Conservation (phyloP, 2,113 vertebrate genomes). For the Dipodomys merriami region DNA sequence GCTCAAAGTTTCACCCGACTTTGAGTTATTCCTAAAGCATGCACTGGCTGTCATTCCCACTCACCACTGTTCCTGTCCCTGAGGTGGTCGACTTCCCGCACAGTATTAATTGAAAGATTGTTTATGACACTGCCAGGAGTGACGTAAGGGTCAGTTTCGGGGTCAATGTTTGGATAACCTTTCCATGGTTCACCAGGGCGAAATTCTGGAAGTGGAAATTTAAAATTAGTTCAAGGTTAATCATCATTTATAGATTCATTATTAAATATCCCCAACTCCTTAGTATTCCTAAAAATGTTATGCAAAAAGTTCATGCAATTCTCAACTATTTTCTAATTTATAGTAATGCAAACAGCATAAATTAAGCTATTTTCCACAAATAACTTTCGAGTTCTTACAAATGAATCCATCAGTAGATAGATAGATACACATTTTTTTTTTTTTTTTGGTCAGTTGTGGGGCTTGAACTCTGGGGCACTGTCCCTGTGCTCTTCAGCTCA, state of each 20-base stretch:
- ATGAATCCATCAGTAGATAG: neutral
- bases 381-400: neutral
- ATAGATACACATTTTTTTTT: too few species aligned
- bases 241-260: neutral
- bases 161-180: conserved; percentile 99
- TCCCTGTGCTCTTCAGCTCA: too few species aligned
- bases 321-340: neutral
- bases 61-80: conserved; percentile 99
- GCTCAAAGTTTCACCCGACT: neutral
- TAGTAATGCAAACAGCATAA: neutral
- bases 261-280: neutral
- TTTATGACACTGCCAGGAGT: conserved; percentile 99
- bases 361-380: neutral
- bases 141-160: conserved; percentile 99
- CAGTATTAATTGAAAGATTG: conserved; percentile 99
- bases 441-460: too few species aligned
- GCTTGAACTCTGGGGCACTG: too few species aligned
- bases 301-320: neutral
- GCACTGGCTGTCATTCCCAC: conserved; percentile 5
- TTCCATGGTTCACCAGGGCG: conserved; percentile 99
- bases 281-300: neutral
- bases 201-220: conserved; percentile 90
- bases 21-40: neutral
- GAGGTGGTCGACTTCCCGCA: conserved; percentile 99
- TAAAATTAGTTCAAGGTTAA: conserved; percentile 35